Evolutionary conservation across 2,888 invertebrate genomes (phyloP), one percentile per base, ranked within the genome.

Genomic region (Habrosyne pyritoides): DNA sequence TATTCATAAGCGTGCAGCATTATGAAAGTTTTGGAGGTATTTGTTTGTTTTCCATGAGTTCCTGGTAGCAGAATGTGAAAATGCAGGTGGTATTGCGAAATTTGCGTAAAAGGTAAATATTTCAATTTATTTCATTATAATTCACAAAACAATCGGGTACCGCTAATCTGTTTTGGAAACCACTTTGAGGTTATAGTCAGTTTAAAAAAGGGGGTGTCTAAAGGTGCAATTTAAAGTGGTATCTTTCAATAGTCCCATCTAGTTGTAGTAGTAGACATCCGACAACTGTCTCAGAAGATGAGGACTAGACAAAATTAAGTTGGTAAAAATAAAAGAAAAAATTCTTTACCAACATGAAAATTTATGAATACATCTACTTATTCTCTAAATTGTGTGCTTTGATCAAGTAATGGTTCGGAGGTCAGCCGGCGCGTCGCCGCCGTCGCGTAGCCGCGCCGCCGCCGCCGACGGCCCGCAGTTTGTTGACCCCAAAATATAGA

Each of bases 401-500:
- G 79, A 83, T 81, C 79, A 73, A 77, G 77, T 82, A 80, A 82
- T 76, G 71, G 71, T 64, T 69, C 58, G 64, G 71, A 77, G 83
- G 84, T 81, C 82, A 84, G 76, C 70, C 79, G 69, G 66, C 71
- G 71, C 70, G 83, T 71, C 80, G 83, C 73, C 87, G 70, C 46
- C 60, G 73, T 77, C 83, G 71, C 61, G 61, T 53, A 71, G 84
- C 79, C 85, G 81, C 83, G 84, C 67, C 83, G 82, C 65, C 28
- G 7, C 42, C 42, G 42, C 42, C 42, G 8, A 67, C 79, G 73
- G 73, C 66, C 64, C 77, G 61, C 67, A 81, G 89, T 89, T 86
- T 89, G 84, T 87, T 81, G 87, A 89, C 88, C 89, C 81, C 86
- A 65, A 86, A 87, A 87, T 84, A 77, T 89, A 83, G 87, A 80